phyloP scores from a whole-genome alignment of 2,113 vertebrate species.

The Vidua macroura region DNA sequence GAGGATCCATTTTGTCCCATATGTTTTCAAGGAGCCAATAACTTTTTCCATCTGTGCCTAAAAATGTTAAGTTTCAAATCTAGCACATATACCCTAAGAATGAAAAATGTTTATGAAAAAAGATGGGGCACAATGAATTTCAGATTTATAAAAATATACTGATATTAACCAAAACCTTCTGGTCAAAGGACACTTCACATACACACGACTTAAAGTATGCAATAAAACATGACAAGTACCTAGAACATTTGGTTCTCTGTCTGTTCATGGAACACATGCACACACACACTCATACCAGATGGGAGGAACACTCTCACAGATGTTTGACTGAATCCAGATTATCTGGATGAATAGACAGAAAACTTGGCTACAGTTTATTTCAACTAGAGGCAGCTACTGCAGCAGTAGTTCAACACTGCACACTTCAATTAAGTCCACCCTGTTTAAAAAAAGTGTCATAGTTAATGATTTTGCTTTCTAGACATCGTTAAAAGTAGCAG shows the following conservation, averaged over 20 bases:
- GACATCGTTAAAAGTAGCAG: slow-evolving; percentile 19
- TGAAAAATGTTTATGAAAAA: slow-evolving; percentile 63
- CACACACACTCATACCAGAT: slow-evolving; percentile 28
- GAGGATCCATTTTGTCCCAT: slow-evolving; percentile 70
- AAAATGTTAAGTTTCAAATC: slow-evolving; percentile 74
- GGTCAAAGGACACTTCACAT: slow-evolving; percentile 72
- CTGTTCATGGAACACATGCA: slow-evolving; percentile 33
- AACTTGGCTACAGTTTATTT: slow-evolving; percentile 68
- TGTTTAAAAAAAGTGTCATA: slow-evolving; percentile 75
- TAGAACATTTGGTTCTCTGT: slow-evolving; percentile 66
- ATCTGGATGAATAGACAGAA: slow-evolving; percentile 64
- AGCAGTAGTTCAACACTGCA: slow-evolving; percentile 71
- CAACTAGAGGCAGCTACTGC: slow-evolving; percentile 72
- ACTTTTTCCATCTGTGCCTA: slow-evolving; percentile 75
- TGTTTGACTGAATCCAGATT: slow-evolving; percentile 55
- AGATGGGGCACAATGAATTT: slow-evolving; percentile 71
- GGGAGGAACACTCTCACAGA: slow-evolving; percentile 35
- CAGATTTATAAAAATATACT: slow-evolving; percentile 83
- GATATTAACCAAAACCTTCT: slow-evolving; percentile 74
- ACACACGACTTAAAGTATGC: slow-evolving; percentile 69
- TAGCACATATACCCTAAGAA: slow-evolving; percentile 69
- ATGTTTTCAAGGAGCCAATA: slow-evolving; percentile 72
- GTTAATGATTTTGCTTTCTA: slow-evolving; percentile 42
- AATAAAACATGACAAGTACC: slow-evolving; percentile 66
- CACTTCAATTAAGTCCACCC: slow-evolving; percentile 72